phyloP scores from a whole-genome alignment of 2,888 invertebrate genomes.

The Drosophila monieri region DNA sequence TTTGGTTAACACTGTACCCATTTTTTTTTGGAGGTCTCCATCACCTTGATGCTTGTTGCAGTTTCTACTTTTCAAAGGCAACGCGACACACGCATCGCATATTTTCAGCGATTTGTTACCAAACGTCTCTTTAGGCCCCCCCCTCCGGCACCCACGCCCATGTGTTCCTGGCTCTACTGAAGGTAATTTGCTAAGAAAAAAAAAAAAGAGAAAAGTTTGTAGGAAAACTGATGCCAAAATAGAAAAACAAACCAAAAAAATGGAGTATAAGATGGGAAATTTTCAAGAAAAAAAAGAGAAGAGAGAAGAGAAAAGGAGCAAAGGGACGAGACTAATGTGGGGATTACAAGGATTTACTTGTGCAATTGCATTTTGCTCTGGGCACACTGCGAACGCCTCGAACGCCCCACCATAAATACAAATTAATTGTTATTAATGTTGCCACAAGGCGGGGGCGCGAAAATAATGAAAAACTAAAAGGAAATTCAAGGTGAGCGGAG shows the following conservation, averaged over 20 bases:
- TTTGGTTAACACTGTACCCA: conserved; percentile 4
- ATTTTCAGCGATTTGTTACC: conserved; percentile 70
- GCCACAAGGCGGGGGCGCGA: not conserved
- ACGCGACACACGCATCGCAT: conserved; percentile 68
- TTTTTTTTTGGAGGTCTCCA: not conserved
- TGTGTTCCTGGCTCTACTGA: conserved; percentile 33
- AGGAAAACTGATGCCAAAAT: conserved; percentile 11
- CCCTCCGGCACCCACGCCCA: conserved; percentile 9
- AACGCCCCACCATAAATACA: conserved; percentile 62
- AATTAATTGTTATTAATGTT: conserved; percentile 59
- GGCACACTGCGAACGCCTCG: conserved; percentile 14
- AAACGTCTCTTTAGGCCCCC: not conserved
- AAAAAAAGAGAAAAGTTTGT: conserved; percentile 17
- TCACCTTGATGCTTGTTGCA: conserved; percentile 64
- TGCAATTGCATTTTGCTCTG: conserved; percentile 73
- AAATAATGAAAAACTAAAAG: conserved; percentile 5
- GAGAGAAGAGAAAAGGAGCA: too few relatives aligned
- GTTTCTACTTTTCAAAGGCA: conserved; percentile 40
- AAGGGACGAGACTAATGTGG: conserved; percentile 77
- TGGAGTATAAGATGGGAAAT: not conserved
- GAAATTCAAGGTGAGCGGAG: not conserved
- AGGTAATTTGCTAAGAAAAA: conserved; percentile 75
- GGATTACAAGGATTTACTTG: conserved; percentile 81
- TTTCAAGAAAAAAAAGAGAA: not conserved
- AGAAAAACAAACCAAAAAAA: not conserved